phyloP scores from a whole-genome alignment of 2,797 vertebrate species.

The Acomys russatus region DNA sequence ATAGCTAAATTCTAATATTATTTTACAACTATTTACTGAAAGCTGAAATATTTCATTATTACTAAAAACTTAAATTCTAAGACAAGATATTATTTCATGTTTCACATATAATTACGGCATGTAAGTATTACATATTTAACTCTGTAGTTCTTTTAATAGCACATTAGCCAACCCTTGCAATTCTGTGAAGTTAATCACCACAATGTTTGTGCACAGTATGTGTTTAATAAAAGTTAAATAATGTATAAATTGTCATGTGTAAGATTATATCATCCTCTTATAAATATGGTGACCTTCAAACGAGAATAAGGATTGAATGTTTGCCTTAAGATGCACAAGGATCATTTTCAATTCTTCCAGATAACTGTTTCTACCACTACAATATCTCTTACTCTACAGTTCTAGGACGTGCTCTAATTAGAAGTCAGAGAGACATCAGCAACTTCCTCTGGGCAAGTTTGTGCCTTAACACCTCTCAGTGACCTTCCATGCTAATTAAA shows the following conservation, averaged over 20 bases:
- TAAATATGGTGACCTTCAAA: slow-evolving; percentile 27
- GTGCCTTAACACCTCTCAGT: slow-evolving; percentile 81
- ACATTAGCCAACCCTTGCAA: background rate
- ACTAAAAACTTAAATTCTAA: slow-evolving; percentile 41
- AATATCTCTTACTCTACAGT: slow-evolving; percentile 24
- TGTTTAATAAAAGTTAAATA: slow-evolving; percentile 16
- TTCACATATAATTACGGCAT: slow-evolving; percentile 2
- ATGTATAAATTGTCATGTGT: background rate
- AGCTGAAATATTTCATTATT: background rate
- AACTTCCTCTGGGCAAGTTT: slow-evolving; percentile 82
- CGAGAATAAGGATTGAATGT: background rate
- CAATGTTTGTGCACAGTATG: background rate
- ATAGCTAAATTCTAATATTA: background rate
- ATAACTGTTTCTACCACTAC: slow-evolving; percentile 35
- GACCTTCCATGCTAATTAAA: slow-evolving; percentile 86
- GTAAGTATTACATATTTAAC: background rate
- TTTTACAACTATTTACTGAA: slow-evolving; percentile 31
- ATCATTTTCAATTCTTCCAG: slow-evolving; percentile 51
- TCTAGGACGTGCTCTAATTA: slow-evolving; percentile 80
- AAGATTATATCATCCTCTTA: background rate
- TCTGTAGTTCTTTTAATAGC: background rate
- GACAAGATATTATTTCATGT: background rate
- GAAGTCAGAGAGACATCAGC: slow-evolving; percentile 74
- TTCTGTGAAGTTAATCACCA: background rate
- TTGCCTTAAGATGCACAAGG: background rate